Percentiles rank a stretch among this genome's conserved stretches.
phyloP scores from a whole-genome alignment of 1,140 invertebrate species.

The Anoplophora glabripennis region DNA sequence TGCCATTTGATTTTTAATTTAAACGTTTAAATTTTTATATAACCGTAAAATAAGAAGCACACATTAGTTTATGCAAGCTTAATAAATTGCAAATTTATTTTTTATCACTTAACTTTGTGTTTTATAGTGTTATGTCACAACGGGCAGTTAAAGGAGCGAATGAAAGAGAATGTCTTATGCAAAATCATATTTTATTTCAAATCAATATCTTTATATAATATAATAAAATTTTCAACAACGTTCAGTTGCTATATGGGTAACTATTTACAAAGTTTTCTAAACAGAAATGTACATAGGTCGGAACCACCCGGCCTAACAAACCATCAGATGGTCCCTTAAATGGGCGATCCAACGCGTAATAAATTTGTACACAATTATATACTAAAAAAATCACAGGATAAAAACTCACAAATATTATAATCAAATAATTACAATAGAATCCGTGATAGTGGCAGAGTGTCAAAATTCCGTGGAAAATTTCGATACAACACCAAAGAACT shows the following conservation, averaged over 20 bases:
- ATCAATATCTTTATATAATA: conserved; percentile 31
- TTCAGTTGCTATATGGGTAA: conserved; percentile 35
- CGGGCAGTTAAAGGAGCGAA: no score
- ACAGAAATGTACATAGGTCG: conserved; percentile 33
- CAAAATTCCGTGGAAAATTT: conserved; percentile 7
- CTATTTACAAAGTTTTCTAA: conserved; percentile 37
- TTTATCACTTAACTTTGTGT: no score
- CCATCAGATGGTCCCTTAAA: conserved; percentile 1
- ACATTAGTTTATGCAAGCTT: no score
- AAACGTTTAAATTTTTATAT: no score
- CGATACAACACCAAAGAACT: not conserved
- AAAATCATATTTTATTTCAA: conserved; percentile 26
- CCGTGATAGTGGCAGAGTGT: conserved; percentile 19
- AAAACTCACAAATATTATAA: conserved; percentile 36
- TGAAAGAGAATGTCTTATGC: conserved; percentile 2
- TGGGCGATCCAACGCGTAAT: conserved; percentile 1
- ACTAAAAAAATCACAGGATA: conserved; percentile 42
- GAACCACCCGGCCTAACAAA: conserved; percentile 15
- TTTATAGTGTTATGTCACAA: no score
- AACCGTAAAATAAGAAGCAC: no score
- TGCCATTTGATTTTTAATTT: no score
- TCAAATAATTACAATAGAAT: conserved; percentile 23
- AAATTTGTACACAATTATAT: conserved; percentile 32
- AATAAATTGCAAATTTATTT: no score
- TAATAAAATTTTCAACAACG: conserved; percentile 32